Conservation (phyloP, 1,140 invertebrate species). For the Microvelia longipes region DNA sequence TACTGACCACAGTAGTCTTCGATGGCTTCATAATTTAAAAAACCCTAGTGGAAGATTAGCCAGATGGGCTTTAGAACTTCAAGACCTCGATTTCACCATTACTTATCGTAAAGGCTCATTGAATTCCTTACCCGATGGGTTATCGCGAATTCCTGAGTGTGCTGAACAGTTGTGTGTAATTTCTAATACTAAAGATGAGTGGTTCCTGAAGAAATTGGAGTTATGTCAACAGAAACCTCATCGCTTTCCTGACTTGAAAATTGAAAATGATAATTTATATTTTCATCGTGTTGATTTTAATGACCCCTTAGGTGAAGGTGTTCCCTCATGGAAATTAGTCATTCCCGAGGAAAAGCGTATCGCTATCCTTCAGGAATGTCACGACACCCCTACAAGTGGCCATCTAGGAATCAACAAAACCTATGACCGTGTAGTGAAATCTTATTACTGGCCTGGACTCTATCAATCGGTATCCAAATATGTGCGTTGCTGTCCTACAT, state of each 20-base stretch:
- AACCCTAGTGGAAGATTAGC: slow-evolving; percentile 23
- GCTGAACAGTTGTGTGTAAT: background rate
- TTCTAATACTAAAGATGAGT: background rate
- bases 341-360: background rate
- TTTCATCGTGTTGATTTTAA: background rate
- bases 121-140: slow-evolving; percentile 27
- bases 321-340: background rate
- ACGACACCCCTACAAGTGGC: background rate
- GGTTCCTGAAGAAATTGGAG: background rate
- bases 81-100: slow-evolving; percentile 28
- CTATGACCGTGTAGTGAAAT: background rate
- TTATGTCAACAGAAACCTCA: background rate
- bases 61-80: slow-evolving; percentile 21
- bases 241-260: background rate
- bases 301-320: background rate
- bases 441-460: background rate
- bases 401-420: background rate
- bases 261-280: background rate
- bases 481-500: background rate
- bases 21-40: slow-evolving; percentile 28
- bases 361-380: background rate
- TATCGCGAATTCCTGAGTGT: slow-evolving; percentile 14
- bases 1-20: slow-evolving; percentile 31
- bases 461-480: background rate
- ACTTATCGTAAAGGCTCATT: slow-evolving; percentile 24